These are phyloP conservation scores for Globodera rostochiensis DNA, from an alignment of 1,140 invertebrate species.

Conservation along the genomic window DNA sequence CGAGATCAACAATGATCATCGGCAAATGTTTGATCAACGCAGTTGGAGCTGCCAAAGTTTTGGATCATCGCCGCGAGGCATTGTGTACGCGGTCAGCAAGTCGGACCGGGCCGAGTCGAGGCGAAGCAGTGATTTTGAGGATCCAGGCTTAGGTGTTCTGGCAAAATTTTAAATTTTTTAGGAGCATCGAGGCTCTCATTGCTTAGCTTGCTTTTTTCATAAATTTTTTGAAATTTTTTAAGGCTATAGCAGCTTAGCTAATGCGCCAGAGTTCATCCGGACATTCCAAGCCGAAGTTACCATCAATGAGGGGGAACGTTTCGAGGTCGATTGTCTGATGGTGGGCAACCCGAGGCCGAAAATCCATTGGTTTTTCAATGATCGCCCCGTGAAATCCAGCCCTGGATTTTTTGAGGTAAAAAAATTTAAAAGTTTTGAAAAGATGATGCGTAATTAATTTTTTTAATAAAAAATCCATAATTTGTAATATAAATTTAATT, in stretches of 20 bases:
- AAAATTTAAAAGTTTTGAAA: too few species aligned
- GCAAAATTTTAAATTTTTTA: too few species aligned
- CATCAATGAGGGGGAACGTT: conserved; percentile 67
- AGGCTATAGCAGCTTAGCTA: conserved; percentile 53
- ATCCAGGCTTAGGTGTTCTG: conserved; percentile 21
- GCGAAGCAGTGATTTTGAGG: conserved; percentile 25
- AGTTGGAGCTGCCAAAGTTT: not conserved
- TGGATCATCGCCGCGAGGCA: conserved; percentile 3
- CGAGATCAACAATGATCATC: not conserved
- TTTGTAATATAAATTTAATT: too few species aligned
- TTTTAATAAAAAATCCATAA: too few species aligned
- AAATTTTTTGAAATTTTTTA: not conserved
- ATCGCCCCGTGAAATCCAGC: conserved; percentile 66
- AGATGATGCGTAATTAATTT: conserved; percentile 11
- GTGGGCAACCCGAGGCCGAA: conserved; percentile 68
- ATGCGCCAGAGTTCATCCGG: conserved; percentile 61
- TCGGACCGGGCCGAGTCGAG: conserved; percentile 25
- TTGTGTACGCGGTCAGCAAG: conserved; percentile 24
- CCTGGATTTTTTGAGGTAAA: conserved; percentile 55
- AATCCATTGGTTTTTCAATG: conserved; percentile 69
- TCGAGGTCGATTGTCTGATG: conserved; percentile 67
- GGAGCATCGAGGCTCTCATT: not conserved
- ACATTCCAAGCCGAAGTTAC: conserved; percentile 62
- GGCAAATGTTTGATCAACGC: not conserved
- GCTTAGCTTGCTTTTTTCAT: not conserved